Percentiles rank a stretch among this genome's conserved stretches.
These are phyloP conservation scores for Arctia plantaginis DNA, from an alignment of 2,888 invertebrate genomes.

Conservation along the genomic window DNA sequence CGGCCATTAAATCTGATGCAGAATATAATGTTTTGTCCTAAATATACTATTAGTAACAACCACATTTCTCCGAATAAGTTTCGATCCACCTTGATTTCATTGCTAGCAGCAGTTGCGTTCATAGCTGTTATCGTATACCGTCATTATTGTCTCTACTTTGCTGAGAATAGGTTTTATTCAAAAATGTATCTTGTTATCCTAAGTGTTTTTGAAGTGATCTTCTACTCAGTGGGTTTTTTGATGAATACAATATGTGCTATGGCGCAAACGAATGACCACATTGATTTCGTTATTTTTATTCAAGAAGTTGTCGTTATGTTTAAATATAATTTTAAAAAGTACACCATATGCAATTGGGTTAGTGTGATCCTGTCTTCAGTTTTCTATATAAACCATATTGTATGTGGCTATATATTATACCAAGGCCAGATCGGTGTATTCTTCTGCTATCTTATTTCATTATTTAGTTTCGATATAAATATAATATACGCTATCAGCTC, in stretches of 20 bases:
- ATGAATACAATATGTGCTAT: neutral
- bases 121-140: neutral
- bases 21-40: constrained; percentile 4
- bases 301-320: constrained; percentile 7
- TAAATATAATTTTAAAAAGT: neutral
- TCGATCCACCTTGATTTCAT: neutral
- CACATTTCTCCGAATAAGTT: neutral
- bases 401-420: neutral
- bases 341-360: constrained; percentile 1
- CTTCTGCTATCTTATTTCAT: neutral
- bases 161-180: neutral
- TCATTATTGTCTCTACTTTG: neutral
- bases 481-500: neutral
- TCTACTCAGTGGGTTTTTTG: neutral
- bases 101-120: neutral
- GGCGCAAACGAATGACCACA: neutral
- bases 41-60: constrained; percentile 14
- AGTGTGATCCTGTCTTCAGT: neutral
- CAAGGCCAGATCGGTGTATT: neutral
- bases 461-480: constrained; percentile 11
- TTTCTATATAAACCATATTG: neutral
- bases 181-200: neutral
- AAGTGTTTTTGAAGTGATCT: neutral
- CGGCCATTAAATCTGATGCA: constrained; percentile 20
- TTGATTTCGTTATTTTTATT: constrained; percentile 3